Percentiles rank a stretch among this genome's conserved stretches.
phyloP scores from a whole-genome alignment of 1,140 invertebrate species.

The Popillia japonica region DNA sequence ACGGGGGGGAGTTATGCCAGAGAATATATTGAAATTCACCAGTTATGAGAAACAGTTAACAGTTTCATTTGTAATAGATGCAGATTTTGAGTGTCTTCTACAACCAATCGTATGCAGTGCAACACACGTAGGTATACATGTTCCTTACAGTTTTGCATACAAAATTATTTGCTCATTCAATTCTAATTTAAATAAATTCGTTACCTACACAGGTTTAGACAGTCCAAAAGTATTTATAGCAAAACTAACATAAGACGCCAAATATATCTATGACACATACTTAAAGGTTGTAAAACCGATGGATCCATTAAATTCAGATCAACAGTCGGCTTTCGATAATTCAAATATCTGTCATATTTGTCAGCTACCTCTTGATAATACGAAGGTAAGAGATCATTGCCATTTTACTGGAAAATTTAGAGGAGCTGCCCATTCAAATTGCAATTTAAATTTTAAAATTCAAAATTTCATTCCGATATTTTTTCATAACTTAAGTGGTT shows the following conservation, averaged over 20 bases:
- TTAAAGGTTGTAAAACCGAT: neutral
- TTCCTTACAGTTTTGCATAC: neutral
- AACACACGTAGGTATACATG: conserved; percentile 11
- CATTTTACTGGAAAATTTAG: conserved; percentile 51
- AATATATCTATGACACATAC: neutral
- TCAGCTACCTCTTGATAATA: too few relatives aligned
- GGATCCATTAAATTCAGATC: too few relatives aligned
- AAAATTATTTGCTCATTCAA: conserved; percentile 1
- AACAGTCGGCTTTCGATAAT: too few relatives aligned
- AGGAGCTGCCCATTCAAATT: conserved; percentile 51
- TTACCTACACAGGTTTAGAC: neutral
- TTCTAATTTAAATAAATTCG: conserved; percentile 16
- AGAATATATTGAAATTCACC: conserved; percentile 37
- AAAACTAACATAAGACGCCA: neutral
- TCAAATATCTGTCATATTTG: conserved; percentile 39
- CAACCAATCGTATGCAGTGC: neutral
- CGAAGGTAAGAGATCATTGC: conserved; percentile 28
- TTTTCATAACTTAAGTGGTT: conserved; percentile 58
- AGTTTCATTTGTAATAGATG: conserved; percentile 40
- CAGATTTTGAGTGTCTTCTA: conserved; percentile 42
- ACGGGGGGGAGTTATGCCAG: neutral
- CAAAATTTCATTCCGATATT: conserved; percentile 53
- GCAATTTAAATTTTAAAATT: conserved; percentile 53
- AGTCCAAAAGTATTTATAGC: conserved; percentile 1
- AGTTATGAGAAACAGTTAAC: conserved; percentile 28